Percentiles rank a stretch among this genome's conserved stretches.
Conservation (phyloP, 2,113 vertebrate genomes). For the Rafetus swinhoei region DNA sequence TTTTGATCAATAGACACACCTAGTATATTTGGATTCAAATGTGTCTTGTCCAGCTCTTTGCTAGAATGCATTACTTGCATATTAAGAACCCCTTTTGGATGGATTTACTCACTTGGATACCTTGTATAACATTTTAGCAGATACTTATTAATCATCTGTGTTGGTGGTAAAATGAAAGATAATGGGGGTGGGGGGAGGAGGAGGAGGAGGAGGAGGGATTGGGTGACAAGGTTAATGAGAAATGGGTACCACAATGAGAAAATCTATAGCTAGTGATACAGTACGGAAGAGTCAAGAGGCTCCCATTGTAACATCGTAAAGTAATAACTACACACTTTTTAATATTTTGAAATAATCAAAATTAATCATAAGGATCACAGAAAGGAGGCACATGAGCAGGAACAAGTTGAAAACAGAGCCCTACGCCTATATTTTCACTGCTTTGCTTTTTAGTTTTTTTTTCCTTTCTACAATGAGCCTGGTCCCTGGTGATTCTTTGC, state of each 20-base stretch:
- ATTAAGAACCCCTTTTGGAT: background rate
- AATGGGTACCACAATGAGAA: background rate
- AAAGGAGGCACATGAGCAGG: background rate
- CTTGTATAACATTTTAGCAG: background rate
- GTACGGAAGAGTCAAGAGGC: background rate
- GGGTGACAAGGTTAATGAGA: fast-evolving
- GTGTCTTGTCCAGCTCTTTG: background rate
- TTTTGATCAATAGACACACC: background rate
- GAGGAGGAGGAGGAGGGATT: background rate
- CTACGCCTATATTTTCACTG: background rate
- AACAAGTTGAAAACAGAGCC: background rate
- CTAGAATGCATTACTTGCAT: background rate
- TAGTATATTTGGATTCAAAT: background rate
- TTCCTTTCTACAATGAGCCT: background rate
- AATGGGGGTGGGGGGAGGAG: background rate
- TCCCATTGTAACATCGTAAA: background rate
- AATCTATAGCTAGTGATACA: background rate
- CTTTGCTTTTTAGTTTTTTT: background rate
- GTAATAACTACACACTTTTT: background rate
- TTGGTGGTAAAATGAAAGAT: background rate
- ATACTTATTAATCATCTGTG: background rate
- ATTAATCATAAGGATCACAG: background rate
- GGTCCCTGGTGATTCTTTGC: background rate
- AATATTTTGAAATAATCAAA: background rate
- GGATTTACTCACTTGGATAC: background rate